Evolutionary conservation across 2,113 vertebrate species (phyloP).

Genomic region (Eolophus roseicapilla): DNA sequence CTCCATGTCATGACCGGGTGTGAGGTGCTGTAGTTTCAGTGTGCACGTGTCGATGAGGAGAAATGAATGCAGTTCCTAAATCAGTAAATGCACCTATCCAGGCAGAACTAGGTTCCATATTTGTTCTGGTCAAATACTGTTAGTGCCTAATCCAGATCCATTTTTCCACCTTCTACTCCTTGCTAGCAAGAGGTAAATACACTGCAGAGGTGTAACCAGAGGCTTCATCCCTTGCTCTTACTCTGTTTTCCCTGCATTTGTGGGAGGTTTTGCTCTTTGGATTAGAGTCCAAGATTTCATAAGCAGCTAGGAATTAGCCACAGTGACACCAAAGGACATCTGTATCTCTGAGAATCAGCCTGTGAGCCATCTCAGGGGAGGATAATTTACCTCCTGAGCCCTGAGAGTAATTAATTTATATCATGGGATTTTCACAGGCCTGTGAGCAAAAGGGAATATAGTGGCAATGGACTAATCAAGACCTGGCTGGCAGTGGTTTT

Average conservation of each 20-base stretch:
- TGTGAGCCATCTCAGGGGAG: not conserved
- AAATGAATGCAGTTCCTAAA: not conserved
- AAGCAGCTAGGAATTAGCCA: not conserved
- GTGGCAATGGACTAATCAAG: not conserved
- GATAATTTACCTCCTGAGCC: not conserved
- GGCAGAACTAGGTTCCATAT: not conserved
- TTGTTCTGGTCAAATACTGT: not conserved
- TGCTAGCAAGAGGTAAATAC: not conserved
- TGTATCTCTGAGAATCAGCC: not conserved
- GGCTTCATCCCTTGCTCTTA: not conserved
- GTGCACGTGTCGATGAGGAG: fast-evolving
- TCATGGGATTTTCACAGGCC: not conserved
- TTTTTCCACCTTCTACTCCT: not conserved
- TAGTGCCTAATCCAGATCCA: not conserved
- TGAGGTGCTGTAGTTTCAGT: not conserved
- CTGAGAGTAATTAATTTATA: not conserved
- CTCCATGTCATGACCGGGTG: fast-evolving
- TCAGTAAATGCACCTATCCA: not conserved
- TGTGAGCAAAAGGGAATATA: not conserved
- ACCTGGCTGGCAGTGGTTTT: not conserved
- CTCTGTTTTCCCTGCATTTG: not conserved
- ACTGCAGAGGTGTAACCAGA: not conserved
- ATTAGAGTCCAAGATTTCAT: not conserved
- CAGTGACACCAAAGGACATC: not conserved
- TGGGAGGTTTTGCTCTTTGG: not conserved